Percentiles rank a stretch among this genome's conserved stretches.
Evolutionary conservation across 2,113 vertebrate species (phyloP).

Genomic region (Eublepharis macularius): DNA sequence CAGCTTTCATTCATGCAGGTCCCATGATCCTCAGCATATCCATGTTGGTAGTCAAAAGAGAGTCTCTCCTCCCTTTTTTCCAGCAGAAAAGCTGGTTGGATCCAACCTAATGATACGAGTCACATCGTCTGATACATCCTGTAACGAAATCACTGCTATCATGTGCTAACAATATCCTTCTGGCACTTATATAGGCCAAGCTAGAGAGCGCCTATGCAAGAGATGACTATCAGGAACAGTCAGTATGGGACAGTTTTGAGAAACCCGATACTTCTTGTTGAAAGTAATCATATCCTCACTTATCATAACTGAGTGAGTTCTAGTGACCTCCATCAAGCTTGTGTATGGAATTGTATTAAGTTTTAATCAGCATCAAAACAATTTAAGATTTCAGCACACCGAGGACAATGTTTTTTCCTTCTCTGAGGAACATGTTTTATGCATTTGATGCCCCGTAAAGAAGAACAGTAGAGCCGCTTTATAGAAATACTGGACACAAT

Average conservation of each 20-base stretch:
- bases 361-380: background rate
- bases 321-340: background rate
- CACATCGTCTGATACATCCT: no score
- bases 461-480: background rate
- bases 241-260: background rate
- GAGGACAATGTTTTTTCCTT: background rate
- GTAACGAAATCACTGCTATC: no score
- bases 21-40: no score
- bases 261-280: background rate
- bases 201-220: no score
- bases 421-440: background rate
- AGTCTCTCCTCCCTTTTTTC: no score
- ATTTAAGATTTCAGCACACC: background rate
- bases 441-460: background rate
- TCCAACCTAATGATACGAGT: no score
- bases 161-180: no score
- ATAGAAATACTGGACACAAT: constrained; percentile 7
- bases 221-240: background rate
- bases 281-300: background rate
- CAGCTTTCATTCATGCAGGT: no score
- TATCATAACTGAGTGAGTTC: background rate
- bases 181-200: no score
- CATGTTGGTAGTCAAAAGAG: no score
- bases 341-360: background rate
- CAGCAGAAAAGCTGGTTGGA: no score